Base-by-base conservation (phyloP, 2,888 invertebrate species). In the Hypsopygia costalis region DNA sequence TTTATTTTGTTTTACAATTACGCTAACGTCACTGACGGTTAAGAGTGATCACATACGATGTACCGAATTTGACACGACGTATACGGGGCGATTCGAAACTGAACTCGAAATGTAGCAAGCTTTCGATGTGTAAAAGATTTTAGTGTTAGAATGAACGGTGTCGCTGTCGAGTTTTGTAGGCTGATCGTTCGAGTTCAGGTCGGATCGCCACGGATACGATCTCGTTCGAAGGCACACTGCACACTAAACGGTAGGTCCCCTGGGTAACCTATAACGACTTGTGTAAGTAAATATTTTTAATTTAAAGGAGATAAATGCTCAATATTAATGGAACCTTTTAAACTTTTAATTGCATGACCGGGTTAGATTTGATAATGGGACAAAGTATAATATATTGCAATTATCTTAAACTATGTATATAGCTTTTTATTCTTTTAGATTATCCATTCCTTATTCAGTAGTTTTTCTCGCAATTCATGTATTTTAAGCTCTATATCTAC, bases 381-480 rank as follows among this genome's bases (percentile, higher is more conserved):
- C 59, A 62, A 57, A 46, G 47, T 49, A 43, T 55, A 63, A 60
- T 55, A 59, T 63, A 58, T 49, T 60, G 66, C 67, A 64, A 45
- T 9, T 45, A 16, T 16, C 16, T 16, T 16, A 16, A n/a, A n/a
- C n/a, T n/a, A 46, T 53, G 42, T 41, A 40, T 58, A 54, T 48
- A 49, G 49, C 49, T 48, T 52, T 53, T 46, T 61, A 49, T 62
- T 65, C 53, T 64, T 58, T 69, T 69, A 64, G 62, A 73, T 62
- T 73, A 68, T 80, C 75, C 81, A 83, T 85, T 85, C 81, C 81
- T 81, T 81, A 74, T 69, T 74, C 62, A 64, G 69, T 81, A 81
- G 76, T 60, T 57, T 66, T 52, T 72, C 67, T 69, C 62, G 71
- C 60, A 57, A 58, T 62, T 66, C 60, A 68, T 54, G 51, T 66